A percentile compares a stretch with the other conserved stretches of the same genome.
Conservation (phyloP, 2,113 vertebrate species). For the Takifugu bimaculatus region DNA sequence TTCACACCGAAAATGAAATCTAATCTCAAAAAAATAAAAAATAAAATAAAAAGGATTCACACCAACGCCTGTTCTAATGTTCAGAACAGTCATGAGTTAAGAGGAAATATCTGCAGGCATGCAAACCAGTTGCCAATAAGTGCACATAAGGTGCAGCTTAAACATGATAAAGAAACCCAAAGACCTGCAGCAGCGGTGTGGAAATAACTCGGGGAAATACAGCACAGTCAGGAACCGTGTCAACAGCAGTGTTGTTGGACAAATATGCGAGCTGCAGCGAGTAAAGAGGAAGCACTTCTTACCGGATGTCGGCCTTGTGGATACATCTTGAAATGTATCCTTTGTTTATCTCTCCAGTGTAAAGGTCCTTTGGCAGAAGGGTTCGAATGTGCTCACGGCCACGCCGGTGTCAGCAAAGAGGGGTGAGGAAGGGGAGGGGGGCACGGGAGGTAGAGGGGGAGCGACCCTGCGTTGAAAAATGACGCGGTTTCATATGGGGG, state of each 20-base stretch:
- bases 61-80: constrained; percentile 38
- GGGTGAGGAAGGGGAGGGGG: constrained; percentile 22
- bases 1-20: constrained; percentile 33
- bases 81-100: constrained; percentile 34
- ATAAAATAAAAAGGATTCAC: constrained; percentile 9
- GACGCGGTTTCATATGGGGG: constrained; percentile 49
- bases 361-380: constrained; percentile 58
- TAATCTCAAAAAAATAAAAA: constrained; percentile 15
- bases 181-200: not conserved
- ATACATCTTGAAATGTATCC: constrained; percentile 85
- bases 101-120: constrained; percentile 48
- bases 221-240: constrained; percentile 30
- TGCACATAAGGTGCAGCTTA: too few species aligned
- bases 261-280: constrained; percentile 26
- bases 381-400: constrained; percentile 57
- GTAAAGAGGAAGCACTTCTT: constrained; percentile 67
- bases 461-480: constrained; percentile 53
- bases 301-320: constrained; percentile 95
- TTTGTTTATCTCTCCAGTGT: constrained; percentile 71
- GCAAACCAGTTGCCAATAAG: constrained; percentile 25
- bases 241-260: constrained; percentile 28
- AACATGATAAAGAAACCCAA: too few species aligned
- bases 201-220: constrained; percentile 5
- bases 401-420: constrained; percentile 53
- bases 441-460: not conserved